phyloP scores from a whole-genome alignment of 2,888 invertebrate genomes.

The Nymphalis polychloros region DNA sequence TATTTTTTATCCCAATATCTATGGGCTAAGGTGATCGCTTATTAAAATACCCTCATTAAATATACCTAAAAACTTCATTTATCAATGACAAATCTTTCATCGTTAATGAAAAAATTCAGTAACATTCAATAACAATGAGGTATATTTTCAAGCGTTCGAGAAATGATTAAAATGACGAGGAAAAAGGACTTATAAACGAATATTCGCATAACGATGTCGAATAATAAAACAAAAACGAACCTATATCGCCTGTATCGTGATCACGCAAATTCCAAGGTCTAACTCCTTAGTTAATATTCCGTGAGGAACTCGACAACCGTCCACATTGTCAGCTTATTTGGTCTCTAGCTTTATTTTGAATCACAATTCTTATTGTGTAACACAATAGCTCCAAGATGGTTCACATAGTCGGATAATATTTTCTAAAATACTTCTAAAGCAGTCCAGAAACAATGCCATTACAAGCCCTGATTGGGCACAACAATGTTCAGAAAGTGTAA shows the following conservation, averaged over 20 bases:
- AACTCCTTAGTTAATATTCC: slow-evolving; percentile 62
- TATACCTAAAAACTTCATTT: no score
- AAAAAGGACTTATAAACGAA: neutral
- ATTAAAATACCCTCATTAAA: no score
- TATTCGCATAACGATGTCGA: slow-evolving; percentile 2
- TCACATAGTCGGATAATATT: slow-evolving; percentile 25
- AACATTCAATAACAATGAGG: no score
- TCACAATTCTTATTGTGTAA: slow-evolving; percentile 68
- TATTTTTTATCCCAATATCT: no score
- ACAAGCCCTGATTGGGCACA: slow-evolving; percentile 5
- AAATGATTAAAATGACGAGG: neutral
- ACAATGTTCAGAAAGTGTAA: slow-evolving; percentile 1
- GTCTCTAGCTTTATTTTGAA: slow-evolving; percentile 64
- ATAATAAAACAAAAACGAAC: slow-evolving; percentile 26
- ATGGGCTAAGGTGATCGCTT: no score
- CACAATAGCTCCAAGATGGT: slow-evolving; percentile 52
- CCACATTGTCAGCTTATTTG: slow-evolving; percentile 67
- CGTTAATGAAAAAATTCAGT: no score
- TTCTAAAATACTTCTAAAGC: slow-evolving; percentile 12
- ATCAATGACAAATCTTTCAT: no score
- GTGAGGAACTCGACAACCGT: slow-evolving; percentile 45
- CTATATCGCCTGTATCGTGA: slow-evolving; percentile 54
- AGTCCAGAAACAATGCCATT: slow-evolving; percentile 15
- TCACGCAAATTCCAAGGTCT: slow-evolving; percentile 58
- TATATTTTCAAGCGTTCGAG: no score